Percentiles rank a stretch among this genome's conserved stretches.
Evolutionary conservation across 1,140 invertebrate genomes (phyloP).

Genomic region (Pseudomyrmex concolor): DNA sequence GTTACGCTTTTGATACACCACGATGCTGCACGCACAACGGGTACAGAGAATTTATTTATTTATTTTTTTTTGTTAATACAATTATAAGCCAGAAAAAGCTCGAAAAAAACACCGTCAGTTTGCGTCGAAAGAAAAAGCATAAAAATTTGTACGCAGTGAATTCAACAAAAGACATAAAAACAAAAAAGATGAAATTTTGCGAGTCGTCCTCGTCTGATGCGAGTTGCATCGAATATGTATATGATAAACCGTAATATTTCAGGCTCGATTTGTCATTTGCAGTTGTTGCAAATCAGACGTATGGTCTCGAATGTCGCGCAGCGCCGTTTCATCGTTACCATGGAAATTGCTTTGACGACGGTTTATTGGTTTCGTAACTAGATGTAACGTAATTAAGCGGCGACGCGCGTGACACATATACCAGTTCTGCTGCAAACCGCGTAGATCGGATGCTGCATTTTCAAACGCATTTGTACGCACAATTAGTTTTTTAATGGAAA

Average conservation of each 20-base stretch:
- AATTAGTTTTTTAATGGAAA: background rate
- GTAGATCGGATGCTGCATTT: slow-evolving; percentile 11
- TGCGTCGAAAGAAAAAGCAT: background rate
- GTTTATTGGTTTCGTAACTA: slow-evolving; percentile 61
- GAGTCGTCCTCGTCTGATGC: too few species aligned
- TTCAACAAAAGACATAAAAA: background rate
- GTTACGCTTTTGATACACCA: slow-evolving; percentile 52
- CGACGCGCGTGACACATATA: slow-evolving; percentile 21
- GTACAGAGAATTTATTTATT: background rate
- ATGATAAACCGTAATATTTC: slow-evolving; percentile 54
- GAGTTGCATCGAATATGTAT: background rate
- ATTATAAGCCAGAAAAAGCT: slow-evolving; percentile 51
- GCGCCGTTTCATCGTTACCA: slow-evolving; percentile 53
- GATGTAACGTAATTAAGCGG: slow-evolving; percentile 55
- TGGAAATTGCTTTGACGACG: slow-evolving; percentile 59
- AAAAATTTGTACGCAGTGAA: background rate
- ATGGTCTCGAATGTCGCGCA: slow-evolving; percentile 29
- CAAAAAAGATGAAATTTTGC: background rate
- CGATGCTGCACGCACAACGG: background rate
- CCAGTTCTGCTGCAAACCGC: background rate
- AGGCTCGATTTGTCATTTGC: slow-evolving; percentile 53
- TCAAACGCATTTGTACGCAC: background rate
- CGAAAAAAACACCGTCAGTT: slow-evolving; percentile 23
- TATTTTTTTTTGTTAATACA: slow-evolving; percentile 38
- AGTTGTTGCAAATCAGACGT: slow-evolving; percentile 20